Evolutionary conservation across 2,888 invertebrate genomes (phyloP), one percentile per base, ranked within the genome.

Genomic region (Cryptocephalus primarius): DNA sequence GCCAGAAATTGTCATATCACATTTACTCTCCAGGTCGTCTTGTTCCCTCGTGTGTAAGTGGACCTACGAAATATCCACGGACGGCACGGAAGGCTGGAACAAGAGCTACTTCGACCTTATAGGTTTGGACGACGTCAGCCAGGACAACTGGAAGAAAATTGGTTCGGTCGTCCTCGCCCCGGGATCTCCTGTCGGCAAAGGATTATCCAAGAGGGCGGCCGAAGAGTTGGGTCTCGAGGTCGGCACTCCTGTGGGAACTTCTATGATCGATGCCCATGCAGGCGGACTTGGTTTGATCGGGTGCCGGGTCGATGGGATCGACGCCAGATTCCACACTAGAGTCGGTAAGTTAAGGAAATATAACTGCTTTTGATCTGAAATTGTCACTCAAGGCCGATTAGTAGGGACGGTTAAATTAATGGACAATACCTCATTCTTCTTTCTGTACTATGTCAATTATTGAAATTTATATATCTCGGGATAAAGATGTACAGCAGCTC

Each of bases 11-110:
- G n/a, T n/a, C 22, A 22, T 6, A 4, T 2, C 6, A 22, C 22
- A 2, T 22, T 6, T 36, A 43, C 33, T 36, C 66, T 66, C 46
- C 52, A 84, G 94, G 62, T 96, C 95, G 0, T 69, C 92, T 10
- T 96, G 95, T 68, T 92, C 93, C 6, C 75, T 92, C 46, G 88
- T 89, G 4, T 95, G 95, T 66, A 96, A 96, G 71, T 95, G 95
- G 94, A 88, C 88, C 55, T 94, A 85, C 66, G 83, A 83, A 68
- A 84, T 83, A 54, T 73, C 77, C 51, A 72, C 72, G 47, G 75
- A 76, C 50, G 76, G 72, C 1, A 70, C 66, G 46, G 59, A 60
- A 39, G 75, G 77, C 8, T 96, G 95, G 94, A 83, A 81, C 62
- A 61, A 70, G 38, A 75, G 78, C 40, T 94, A 85, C 66, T 80